Evolutionary conservation across 1,140 invertebrate genomes (phyloP).

Genomic region (Apis cerana): DNA sequence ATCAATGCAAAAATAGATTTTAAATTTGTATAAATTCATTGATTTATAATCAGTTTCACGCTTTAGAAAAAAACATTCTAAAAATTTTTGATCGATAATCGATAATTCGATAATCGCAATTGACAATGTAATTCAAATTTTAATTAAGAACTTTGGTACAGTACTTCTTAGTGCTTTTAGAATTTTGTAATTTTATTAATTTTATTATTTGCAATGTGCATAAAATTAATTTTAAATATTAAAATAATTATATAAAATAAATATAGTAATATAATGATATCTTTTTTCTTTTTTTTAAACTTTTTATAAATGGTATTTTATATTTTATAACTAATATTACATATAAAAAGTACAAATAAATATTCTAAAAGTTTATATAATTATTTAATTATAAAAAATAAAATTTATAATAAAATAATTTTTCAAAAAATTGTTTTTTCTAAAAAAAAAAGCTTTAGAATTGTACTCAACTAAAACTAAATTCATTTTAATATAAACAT

Average conservation of each 20-base stretch:
- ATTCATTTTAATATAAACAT: background rate
- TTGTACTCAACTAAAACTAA: background rate
- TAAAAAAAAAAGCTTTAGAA: background rate
- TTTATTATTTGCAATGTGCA: background rate
- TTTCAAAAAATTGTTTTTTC: background rate
- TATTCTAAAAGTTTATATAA: too few species aligned
- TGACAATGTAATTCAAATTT: conserved; percentile 5
- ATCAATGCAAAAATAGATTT: conserved; percentile 24
- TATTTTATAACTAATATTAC: background rate
- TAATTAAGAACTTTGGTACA: background rate
- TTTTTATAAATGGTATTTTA: too few species aligned
- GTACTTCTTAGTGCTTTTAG: background rate
- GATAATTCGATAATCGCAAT: conserved; percentile 20
- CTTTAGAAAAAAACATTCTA: background rate
- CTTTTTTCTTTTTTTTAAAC: too few species aligned
- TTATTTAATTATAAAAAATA: background rate
- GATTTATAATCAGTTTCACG: background rate
- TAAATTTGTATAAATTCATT: conserved; percentile 25
- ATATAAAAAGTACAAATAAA: background rate
- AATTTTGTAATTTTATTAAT: background rate
- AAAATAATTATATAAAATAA: too few species aligned
- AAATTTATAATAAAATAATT: background rate
- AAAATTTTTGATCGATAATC: conserved; percentile 27
- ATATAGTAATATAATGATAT: background rate
- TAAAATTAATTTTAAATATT: background rate